Base-by-base conservation (phyloP, 2,797 vertebrate genomes). In the Amniataba percoides region DNA sequence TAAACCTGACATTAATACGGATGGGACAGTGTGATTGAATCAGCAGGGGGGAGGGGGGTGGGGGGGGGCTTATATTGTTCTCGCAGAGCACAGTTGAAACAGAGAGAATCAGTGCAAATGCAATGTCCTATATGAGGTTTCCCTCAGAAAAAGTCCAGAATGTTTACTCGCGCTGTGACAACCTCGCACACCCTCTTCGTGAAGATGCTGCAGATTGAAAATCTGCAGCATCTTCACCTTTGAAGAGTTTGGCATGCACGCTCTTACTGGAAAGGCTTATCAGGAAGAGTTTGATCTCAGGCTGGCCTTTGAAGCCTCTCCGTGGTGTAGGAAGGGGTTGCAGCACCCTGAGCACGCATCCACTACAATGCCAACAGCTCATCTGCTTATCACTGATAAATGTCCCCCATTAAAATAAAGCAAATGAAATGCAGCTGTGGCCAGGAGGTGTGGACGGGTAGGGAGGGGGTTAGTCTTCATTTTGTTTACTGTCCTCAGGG, bases 311-410 rank as follows among this genome's bases (percentile, higher is more conserved):
- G 75, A 71, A 71, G 69, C 42, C 1, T 63, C 23, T 21, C 94
- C 92, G 36, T 63, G 52, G 36, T 68, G 57, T 10, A 42, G 69
- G 52, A 63, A 55, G 62, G 58, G 14, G 65, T 4, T 61, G 49
- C 72, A 67, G 56, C 64, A 49, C 25, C 39, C 59, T 21, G 36
- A 77, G 81, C 51, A 56, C 45, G 31, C 12, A 51, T 74, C 27
- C 62, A 25, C 34, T 66, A 51, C 42, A 42, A 80, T 82, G 74
- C 82, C 82, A 89, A 48, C 64, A 74, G 76, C 71, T 66, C 56
- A 80, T 90, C 76, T 86, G 80, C 65, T 83, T 78, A 83, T 81
- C 51, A 18, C 60, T 85, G 82, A 89, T 88, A 84, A 31, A 87
- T 80, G 71, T 67, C 74, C 13, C 13, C 27, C 12, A 43, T 81